These are phyloP conservation scores for Arge pagana DNA, from an alignment of 2,888 invertebrate genomes.

Conservation along the genomic window DNA sequence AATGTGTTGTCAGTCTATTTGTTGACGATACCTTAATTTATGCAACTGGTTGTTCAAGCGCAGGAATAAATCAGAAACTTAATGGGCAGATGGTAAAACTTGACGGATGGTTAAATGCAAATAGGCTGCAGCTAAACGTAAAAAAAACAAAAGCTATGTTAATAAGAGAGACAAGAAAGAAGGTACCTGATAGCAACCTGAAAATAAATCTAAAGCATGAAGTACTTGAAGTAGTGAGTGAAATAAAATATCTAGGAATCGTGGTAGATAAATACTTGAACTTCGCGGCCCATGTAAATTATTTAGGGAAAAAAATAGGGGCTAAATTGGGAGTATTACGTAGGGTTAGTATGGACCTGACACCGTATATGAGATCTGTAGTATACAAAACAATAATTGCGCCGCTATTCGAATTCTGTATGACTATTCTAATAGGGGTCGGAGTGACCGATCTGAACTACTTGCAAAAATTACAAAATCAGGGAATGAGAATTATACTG, in stretches of 20 bases:
- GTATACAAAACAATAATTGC: conserved; percentile 14
- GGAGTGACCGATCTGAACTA: too few relatives aligned
- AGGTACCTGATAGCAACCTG: too few relatives aligned
- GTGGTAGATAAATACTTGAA: not conserved
- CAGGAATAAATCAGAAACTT: not conserved
- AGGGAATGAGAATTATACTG: conserved; percentile 20
- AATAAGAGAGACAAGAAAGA: too few relatives aligned
- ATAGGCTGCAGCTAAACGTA: not conserved
- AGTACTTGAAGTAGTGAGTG: not conserved
- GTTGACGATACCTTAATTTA: not conserved
- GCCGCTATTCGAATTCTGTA: conserved; percentile 15
- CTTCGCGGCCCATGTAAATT: not conserved
- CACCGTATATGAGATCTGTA: not conserved
- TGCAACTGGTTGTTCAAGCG: too few relatives aligned
- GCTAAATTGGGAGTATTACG: conserved; percentile 18
- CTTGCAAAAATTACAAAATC: conserved; percentile 20
- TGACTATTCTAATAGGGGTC: too few relatives aligned
- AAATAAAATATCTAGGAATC: not conserved
- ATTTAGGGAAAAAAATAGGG: not conserved
- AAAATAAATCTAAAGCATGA: not conserved
- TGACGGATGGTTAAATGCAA: not conserved
- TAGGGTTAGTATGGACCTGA: conserved; percentile 15
- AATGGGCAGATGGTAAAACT: not conserved
- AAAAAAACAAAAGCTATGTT: conserved; percentile 1
- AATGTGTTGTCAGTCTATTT: too few relatives aligned